Conservation (phyloP, 2,888 invertebrate genomes). For the Chrysolina oricalcia region DNA sequence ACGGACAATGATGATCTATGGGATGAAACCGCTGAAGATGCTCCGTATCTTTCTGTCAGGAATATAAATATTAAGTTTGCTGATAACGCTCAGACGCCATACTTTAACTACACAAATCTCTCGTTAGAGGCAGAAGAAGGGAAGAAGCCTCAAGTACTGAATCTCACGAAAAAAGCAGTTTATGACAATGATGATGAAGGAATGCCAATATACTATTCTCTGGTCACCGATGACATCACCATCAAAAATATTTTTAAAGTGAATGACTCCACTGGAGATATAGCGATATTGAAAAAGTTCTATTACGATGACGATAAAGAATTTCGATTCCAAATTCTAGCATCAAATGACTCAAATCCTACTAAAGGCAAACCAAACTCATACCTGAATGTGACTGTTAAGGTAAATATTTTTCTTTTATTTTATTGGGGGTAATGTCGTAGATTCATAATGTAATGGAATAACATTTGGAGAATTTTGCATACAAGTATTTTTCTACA, state of each 20-base stretch:
- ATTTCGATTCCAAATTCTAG: constrained; percentile 72
- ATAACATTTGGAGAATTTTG: too few relatives aligned
- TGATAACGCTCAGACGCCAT: constrained; percentile 49
- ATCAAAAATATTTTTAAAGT: constrained; percentile 50
- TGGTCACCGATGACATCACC: constrained; percentile 40
- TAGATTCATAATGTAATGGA: too few relatives aligned
- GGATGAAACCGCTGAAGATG: constrained; percentile 41
- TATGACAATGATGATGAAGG: constrained; percentile 35
- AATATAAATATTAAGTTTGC: constrained; percentile 50
- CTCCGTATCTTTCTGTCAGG: constrained; percentile 39
- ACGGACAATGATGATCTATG: not conserved
- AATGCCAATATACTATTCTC: constrained; percentile 50
- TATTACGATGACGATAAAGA: constrained; percentile 70
- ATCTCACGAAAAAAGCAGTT: constrained; percentile 34
- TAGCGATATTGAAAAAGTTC: constrained; percentile 64
- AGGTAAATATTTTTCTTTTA: constrained; percentile 49
- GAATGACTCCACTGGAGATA: constrained; percentile 46
- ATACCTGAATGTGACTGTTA: constrained; percentile 48
- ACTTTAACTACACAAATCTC: constrained; percentile 45
- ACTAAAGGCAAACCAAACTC: constrained; percentile 43
- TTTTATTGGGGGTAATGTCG: too few relatives aligned
- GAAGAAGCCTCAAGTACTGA: constrained; percentile 23
- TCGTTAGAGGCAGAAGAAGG: constrained; percentile 45
- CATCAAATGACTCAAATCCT: constrained; percentile 67
- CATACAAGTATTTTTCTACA: too few relatives aligned